These are phyloP conservation scores for Noctua pronuba DNA, from an alignment of 2,888 invertebrate species.

Conservation along the genomic window DNA sequence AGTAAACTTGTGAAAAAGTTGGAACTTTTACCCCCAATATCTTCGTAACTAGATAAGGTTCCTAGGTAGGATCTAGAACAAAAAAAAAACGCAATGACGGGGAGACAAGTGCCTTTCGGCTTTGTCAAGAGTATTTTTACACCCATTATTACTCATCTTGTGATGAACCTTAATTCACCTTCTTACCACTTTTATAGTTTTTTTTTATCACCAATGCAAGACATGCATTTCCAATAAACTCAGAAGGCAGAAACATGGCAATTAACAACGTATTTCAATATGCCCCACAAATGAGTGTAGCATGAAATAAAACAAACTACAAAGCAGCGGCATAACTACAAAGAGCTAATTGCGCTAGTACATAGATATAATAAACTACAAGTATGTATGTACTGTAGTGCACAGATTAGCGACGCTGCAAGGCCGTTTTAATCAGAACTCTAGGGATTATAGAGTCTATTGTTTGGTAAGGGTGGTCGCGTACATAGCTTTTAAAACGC, in stretches of 20 bases:
- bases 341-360: slow-evolving; percentile 65
- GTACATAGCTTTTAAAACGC: slow-evolving; percentile 14
- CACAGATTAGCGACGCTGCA: slow-evolving; percentile 63
- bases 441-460: slow-evolving; percentile 62
- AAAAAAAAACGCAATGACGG: no score
- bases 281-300: slow-evolving; percentile 26
- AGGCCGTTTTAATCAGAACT: slow-evolving; percentile 70
- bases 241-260: not conserved
- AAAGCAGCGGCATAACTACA: slow-evolving; percentile 60
- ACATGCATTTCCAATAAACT: not conserved
- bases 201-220: not conserved
- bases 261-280: slow-evolving; percentile 10
- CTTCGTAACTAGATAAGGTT: no score
- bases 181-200: no score
- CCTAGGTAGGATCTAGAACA: no score
- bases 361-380: slow-evolving; percentile 39
- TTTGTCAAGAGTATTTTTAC: no score
- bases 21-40: no score
- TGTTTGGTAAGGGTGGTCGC: slow-evolving; percentile 42
- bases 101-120: no score
- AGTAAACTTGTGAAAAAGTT: no score
- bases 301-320: slow-evolving; percentile 40
- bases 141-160: no score
- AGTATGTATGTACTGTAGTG: slow-evolving; percentile 30
- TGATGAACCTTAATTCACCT: no score